phyloP scores from a whole-genome alignment of 2,888 invertebrate species.

The Gastrophysa polygoni region DNA sequence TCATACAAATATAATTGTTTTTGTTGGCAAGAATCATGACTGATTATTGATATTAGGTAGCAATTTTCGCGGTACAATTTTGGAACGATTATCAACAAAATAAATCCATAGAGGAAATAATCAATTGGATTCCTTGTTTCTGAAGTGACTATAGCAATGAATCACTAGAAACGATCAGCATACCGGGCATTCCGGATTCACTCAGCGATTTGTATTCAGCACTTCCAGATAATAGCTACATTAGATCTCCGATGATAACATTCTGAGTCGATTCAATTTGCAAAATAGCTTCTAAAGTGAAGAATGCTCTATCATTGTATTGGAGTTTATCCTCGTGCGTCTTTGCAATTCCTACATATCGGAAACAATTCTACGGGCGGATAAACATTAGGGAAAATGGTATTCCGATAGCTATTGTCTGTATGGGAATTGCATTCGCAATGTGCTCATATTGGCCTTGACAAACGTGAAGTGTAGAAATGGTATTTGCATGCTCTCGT shows the following conservation, averaged over 20 bases:
- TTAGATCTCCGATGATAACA: conserved; percentile 29
- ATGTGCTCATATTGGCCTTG: no score
- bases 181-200: neutral
- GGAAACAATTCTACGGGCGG: neutral
- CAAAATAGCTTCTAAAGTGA: conserved; percentile 25
- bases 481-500: no score
- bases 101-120: no score
- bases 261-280: conserved; percentile 32
- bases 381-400: neutral
- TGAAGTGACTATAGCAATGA: no score
- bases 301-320: conserved; percentile 21
- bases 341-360: neutral
- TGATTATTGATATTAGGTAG: no score
- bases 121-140: neutral
- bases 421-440: neutral
- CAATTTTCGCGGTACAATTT: no score
- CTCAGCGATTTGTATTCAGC: conserved; percentile 20
- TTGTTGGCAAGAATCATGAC: no score
- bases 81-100: no score
- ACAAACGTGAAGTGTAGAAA: no score
- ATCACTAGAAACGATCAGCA: neutral
- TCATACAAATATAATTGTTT: no score
- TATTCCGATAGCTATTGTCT: neutral
- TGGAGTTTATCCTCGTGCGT: conserved; percentile 1
- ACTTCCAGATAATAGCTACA: conserved; percentile 11